Evolutionary conservation across 30 jellyfish, hydroid and myxozoan genomes (phyloP).

Genomic region (Turritopsis rubra): DNA sequence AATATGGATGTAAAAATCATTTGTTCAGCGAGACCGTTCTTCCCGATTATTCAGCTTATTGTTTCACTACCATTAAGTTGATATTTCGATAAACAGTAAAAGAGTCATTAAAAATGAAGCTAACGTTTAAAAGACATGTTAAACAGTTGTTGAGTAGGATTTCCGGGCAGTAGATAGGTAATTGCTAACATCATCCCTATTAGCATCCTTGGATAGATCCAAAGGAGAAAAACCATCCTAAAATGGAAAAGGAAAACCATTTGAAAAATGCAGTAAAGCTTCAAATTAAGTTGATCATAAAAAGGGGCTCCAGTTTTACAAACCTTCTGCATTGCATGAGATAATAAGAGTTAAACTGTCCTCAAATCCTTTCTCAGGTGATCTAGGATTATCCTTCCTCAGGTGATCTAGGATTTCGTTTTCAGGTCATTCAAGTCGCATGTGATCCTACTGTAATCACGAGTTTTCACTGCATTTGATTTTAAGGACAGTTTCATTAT

Average conservation of each 20-base stretch:
- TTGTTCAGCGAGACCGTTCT: no score
- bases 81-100: no score
- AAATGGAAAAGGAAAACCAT: not conserved
- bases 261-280: no score
- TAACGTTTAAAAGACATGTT: not conserved
- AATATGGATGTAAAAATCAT: not conserved
- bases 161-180: conserved; percentile 84
- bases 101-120: not conserved
- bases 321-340: not conserved
- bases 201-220: conserved; percentile 84
- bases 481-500: no score
- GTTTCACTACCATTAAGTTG: no score
- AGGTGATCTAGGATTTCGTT: no score
- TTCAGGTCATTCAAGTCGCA: not conserved
- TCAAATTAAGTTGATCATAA: not conserved
- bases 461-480: no score
- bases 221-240: conserved; percentile 82
- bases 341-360: no score
- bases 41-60: no score
- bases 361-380: no score
- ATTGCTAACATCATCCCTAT: conserved; percentile 64
- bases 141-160: conserved; percentile 96
- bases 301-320: not conserved
- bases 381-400: no score
- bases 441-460: no score